phyloP scores from a whole-genome alignment of 2,888 invertebrate species.

The Callimorpha dominula region DNA sequence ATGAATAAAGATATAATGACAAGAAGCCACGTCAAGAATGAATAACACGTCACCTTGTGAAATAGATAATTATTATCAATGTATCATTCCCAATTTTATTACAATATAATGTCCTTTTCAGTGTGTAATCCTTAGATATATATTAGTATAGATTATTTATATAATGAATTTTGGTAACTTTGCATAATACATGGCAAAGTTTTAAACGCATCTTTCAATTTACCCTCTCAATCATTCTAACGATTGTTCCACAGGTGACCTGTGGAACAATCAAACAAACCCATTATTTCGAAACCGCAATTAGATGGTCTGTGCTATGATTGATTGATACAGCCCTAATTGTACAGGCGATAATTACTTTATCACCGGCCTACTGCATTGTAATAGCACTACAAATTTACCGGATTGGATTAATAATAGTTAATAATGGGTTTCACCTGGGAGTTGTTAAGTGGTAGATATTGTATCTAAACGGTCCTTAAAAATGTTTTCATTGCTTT shows the following conservation, averaged over 20 bases:
- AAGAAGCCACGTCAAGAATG: too few species aligned
- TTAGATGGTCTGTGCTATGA: conserved; percentile 49
- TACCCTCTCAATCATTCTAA: not conserved
- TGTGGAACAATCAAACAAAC: too few species aligned
- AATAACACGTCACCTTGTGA: too few species aligned
- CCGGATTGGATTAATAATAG: conserved; percentile 36
- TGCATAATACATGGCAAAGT: not conserved
- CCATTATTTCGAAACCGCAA: conserved; percentile 27
- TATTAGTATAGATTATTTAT: not conserved
- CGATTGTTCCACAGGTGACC: not conserved
- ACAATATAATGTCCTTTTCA: too few species aligned
- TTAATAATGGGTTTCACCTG: conserved; percentile 24
- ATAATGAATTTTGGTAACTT: not conserved
- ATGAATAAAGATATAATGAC: too few species aligned
- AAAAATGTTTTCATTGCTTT: not conserved
- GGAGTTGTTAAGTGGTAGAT: not conserved
- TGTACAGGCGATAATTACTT: conserved; percentile 68
- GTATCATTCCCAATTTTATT: too few species aligned
- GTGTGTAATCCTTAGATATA: too few species aligned
- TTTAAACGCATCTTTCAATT: not conserved
- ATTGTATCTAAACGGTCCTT: not conserved
- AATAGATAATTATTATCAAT: too few species aligned
- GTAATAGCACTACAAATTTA: conserved; percentile 28
- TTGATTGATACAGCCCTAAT: conserved; percentile 59
- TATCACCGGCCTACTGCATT: conserved; percentile 58